phyloP scores from a whole-genome alignment of 2,113 vertebrate species.

The Neogale vison region DNA sequence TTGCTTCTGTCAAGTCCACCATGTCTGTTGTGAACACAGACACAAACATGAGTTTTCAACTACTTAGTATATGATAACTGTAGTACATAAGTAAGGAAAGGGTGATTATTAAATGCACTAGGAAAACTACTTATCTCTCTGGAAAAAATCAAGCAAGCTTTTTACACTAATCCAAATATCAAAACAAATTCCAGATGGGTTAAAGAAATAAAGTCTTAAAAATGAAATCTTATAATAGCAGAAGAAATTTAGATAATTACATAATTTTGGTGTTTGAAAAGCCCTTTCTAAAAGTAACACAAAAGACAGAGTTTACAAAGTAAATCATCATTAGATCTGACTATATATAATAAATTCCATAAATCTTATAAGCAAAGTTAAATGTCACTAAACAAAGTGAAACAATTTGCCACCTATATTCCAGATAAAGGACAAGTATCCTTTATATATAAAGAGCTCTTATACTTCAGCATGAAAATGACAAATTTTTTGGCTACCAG shows the following conservation, averaged over 20 bases:
- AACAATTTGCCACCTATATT: background rate
- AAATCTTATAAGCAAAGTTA: background rate
- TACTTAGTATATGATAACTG: background rate
- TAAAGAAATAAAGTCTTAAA: slow-evolving; percentile 42
- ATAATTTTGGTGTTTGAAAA: background rate
- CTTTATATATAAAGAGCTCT: background rate
- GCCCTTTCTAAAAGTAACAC: background rate
- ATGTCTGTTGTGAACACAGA: background rate
- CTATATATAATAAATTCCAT: background rate
- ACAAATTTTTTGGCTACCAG: background rate
- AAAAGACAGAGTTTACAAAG: background rate
- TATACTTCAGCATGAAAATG: background rate
- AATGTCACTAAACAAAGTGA: background rate
- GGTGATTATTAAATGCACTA: background rate
- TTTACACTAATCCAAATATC: background rate
- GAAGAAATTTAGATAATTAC: background rate
- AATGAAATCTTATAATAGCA: background rate
- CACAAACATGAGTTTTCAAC: background rate
- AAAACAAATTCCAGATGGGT: slow-evolving; percentile 38
- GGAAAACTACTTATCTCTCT: background rate
- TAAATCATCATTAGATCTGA: background rate
- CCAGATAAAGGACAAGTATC: background rate
- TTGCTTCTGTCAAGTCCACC: background rate
- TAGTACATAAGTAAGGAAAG: background rate
- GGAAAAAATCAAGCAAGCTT: slow-evolving; percentile 12